Evolutionary conservation across 2,888 invertebrate genomes (phyloP), one percentile per base, ranked within the genome.

Genomic region (Idaea biselata): DNA sequence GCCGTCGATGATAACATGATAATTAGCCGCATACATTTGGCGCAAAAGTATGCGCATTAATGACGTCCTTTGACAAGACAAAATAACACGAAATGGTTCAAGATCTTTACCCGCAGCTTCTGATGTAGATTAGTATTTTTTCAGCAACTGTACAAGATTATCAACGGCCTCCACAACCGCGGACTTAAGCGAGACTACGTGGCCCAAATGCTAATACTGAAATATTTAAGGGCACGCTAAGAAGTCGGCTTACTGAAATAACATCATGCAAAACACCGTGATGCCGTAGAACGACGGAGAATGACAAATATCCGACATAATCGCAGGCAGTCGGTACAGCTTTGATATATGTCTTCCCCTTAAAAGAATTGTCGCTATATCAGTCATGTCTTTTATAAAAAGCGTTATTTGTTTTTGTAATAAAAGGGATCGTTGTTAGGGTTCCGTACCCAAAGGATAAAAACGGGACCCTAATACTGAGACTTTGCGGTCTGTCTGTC

Each of bases 391-490:
- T 18, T 31, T 60, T 58, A 57, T 44, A 62, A 62, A 18, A 58
- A 60, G 53, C 62, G 64, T 65, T 68, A 75, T 80, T 75, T 74
- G 73, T 76, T 72, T 68, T 71, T 66, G 63, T 69, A 67, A 65
- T 69, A 68, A 66, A 70, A 73, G 73, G 76, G 73, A 71, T 77
- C 65, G 73, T 80, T n/a, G n/a, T n/a, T n/a, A n/a, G n/a, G n/a
- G n/a, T n/a, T n/a, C n/a, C n/a, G n/a, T n/a, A n/a, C n/a, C n/a
- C n/a, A n/a, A n/a, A n/a, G n/a, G n/a, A n/a, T n/a, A n/a, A n/a
- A n/a, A n/a, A n/a, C n/a, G n/a, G n/a, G n/a, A n/a, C n/a, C n/a
- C n/a, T n/a, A n/a, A n/a, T n/a, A n/a, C n/a, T n/a, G n/a, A n/a
- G n/a, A n/a, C n/a, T n/a, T n/a, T n/a, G n/a, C n/a, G n/a, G n/a